phyloP scores from a whole-genome alignment of 2,888 invertebrate species.

The Nasonia oneida region DNA sequence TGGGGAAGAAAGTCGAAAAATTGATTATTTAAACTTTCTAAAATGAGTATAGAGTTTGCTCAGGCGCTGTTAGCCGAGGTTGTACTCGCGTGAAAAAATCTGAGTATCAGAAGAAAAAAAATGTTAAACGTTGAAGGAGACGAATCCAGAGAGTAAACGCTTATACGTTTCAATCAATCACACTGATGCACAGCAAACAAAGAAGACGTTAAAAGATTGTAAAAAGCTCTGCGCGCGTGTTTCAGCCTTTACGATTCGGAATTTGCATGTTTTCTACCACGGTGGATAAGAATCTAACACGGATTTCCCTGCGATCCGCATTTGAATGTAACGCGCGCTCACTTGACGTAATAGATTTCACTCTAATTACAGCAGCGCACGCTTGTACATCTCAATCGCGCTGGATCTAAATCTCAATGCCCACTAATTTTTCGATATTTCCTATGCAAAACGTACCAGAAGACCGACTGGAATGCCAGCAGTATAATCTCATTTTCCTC shows the following conservation, averaged over 20 bases:
- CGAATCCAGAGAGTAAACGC: background rate
- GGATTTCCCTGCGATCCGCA: background rate
- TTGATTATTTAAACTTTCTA: conserved; percentile 12
- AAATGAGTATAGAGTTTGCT: background rate
- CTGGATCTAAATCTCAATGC: background rate
- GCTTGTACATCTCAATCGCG: conserved; percentile 13
- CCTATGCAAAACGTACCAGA: background rate
- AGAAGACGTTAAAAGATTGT: background rate
- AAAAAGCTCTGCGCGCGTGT: background rate
- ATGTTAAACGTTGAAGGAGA: background rate
- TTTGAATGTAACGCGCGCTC: background rate
- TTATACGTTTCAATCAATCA: background rate
- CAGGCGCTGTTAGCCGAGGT: background rate
- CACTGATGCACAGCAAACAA: background rate
- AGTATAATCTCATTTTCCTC: background rate
- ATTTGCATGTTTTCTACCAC: background rate
- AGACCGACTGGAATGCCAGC: background rate
- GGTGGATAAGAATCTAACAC: background rate
- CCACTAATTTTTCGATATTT: background rate
- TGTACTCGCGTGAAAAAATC: background rate
- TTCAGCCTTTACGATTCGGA: background rate
- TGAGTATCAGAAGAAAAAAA: background rate
- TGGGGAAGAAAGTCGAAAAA: conserved; percentile 3
- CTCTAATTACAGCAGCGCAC: conserved; percentile 5
- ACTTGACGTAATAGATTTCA: conserved; percentile 22